Evolutionary conservation across 92 coral and sea anemone species (phyloP).

Genomic region (Porites evermanni): DNA sequence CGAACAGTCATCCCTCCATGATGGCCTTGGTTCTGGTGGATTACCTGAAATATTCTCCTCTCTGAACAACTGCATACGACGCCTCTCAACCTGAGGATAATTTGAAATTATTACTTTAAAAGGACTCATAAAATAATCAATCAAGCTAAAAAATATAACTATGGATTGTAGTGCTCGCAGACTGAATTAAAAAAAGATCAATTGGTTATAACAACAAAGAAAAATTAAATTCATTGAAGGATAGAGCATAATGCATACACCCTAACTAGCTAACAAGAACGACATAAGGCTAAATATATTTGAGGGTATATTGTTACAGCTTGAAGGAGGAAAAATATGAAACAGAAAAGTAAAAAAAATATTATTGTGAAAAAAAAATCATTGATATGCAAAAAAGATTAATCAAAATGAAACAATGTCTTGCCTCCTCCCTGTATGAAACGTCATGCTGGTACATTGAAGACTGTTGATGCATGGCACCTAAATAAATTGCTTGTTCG

Average conservation of each 20-base stretch:
- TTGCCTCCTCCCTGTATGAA: conserved; percentile 43
- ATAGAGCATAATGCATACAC: too few species aligned
- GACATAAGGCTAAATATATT: too few species aligned
- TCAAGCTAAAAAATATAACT: background rate
- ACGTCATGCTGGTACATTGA: conserved; percentile 27
- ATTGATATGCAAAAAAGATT: background rate
- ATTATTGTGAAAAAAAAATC: background rate
- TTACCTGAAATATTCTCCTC: conserved; percentile 4
- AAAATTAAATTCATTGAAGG: too few species aligned
- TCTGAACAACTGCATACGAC: conserved; percentile 25
- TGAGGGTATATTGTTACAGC: too few species aligned
- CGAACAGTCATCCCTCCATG: conserved; percentile 25
- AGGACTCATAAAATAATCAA: background rate
- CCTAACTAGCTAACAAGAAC: too few species aligned
- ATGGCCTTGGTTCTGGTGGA: conserved; percentile 3
- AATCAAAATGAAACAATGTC: background rate
- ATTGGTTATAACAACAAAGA: too few species aligned
- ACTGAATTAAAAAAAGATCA: background rate
- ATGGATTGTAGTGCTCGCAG: background rate
- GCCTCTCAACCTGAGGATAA: conserved; percentile 18
- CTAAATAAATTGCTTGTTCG: conserved; percentile 36
- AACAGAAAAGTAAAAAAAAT: background rate
- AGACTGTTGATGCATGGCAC: conserved; percentile 33
- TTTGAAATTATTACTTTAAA: background rate
- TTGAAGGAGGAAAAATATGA: background rate